These are phyloP conservation scores for Cynaeus angustus DNA, from an alignment of 2,888 invertebrate species.

Conservation along the genomic window DNA sequence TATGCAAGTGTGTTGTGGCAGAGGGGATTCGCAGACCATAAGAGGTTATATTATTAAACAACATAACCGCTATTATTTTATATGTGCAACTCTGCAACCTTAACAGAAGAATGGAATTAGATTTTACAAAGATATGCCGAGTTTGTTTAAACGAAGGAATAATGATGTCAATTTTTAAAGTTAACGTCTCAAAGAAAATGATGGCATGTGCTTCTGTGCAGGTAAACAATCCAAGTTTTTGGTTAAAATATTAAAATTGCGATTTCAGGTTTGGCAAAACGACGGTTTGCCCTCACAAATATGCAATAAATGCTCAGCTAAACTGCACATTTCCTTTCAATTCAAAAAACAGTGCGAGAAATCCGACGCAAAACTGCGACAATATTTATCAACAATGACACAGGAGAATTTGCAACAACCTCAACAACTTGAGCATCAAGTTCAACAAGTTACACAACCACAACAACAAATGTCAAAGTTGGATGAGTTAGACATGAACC, in stretches of 20 bases:
- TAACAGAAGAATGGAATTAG: conserved; percentile 60
- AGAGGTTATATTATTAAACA: background rate
- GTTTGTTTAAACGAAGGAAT: conserved; percentile 69
- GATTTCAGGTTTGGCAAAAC: conserved; percentile 70
- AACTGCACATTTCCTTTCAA: conserved; percentile 71
- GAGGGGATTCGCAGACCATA: no score
- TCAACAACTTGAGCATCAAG: conserved; percentile 50
- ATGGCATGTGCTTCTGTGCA: conserved; percentile 72
- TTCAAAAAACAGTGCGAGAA: conserved; percentile 72
- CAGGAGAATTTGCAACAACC: conserved; percentile 53
- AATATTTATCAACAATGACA: conserved; percentile 61
- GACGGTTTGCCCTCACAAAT: conserved; percentile 71
- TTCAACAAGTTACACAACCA: conserved; percentile 45
- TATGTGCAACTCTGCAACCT: no score
- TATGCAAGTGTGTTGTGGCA: no score
- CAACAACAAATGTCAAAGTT: conserved; percentile 51
- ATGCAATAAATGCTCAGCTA: conserved; percentile 71
- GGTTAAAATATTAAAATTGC: background rate
- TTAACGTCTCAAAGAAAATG: conserved; percentile 71
- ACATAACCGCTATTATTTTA: no score
- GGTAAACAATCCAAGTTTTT: conserved; percentile 59
- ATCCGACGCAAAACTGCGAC: conserved; percentile 70
- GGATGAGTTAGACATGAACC: conserved; percentile 44
- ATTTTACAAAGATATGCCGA: conserved; percentile 70
- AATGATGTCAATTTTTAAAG: conserved; percentile 72